A percentile compares a stretch with the other conserved stretches of the same genome.
These are phyloP conservation scores for Melinaea menophilus DNA, from an alignment of 2,888 invertebrate genomes.

Conservation along the genomic window DNA sequence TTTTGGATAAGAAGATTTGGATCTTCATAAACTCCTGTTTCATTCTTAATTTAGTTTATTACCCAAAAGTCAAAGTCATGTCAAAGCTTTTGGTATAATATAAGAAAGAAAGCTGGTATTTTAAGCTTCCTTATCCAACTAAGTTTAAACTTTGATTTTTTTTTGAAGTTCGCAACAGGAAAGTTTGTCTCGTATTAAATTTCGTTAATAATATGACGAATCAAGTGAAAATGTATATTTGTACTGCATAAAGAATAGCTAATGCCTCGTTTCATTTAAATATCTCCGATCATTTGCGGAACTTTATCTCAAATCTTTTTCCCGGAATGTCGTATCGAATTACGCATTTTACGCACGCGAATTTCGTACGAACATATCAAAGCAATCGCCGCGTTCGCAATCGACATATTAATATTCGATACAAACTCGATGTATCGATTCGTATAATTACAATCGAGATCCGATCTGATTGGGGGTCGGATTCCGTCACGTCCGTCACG, in stretches of 20 bases:
- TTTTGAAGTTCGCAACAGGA: too few species aligned
- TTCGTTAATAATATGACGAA: slow-evolving; percentile 6
- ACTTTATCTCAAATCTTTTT: slow-evolving; percentile 41
- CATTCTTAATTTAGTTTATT: too few species aligned
- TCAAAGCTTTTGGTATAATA: too few species aligned
- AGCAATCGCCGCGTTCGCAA: slow-evolving; percentile 65
- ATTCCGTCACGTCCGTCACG: slow-evolving; percentile 74
- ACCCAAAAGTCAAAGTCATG: too few species aligned
- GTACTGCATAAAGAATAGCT: slow-evolving; percentile 25
- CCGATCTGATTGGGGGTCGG: slow-evolving; percentile 68
- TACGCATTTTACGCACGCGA: slow-evolving; percentile 67
- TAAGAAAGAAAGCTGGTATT: too few species aligned
- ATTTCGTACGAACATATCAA: slow-evolving; percentile 62
- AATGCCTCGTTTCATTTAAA: slow-evolving; percentile 31
- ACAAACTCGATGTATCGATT: slow-evolving; percentile 70
- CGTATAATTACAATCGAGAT: slow-evolving; percentile 76
- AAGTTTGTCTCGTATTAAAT: too few species aligned
- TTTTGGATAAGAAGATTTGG: too few species aligned
- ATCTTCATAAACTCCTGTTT: too few species aligned
- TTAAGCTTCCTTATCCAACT: too few species aligned
- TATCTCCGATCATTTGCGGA: slow-evolving; percentile 49
- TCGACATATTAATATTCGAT: slow-evolving; percentile 76
- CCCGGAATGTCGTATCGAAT: slow-evolving; percentile 32
- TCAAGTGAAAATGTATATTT: neutral
- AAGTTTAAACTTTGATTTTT: too few species aligned